Percentiles rank a stretch among this genome's conserved stretches.
phyloP scores from a whole-genome alignment of 2,113 vertebrate species.

The Pangasianodon gigas region DNA sequence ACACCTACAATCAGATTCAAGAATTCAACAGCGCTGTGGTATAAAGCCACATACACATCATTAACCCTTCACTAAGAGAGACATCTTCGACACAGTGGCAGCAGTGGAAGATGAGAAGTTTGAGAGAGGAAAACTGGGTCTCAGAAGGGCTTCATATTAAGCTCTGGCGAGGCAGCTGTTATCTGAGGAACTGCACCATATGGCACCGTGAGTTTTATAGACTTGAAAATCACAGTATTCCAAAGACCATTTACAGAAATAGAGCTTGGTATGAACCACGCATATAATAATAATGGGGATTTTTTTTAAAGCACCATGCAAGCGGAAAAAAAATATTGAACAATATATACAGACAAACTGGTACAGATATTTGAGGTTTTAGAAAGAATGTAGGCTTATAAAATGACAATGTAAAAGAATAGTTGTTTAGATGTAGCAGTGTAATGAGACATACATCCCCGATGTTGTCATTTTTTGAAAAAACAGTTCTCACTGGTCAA shows the following conservation, averaged over 20 bases:
- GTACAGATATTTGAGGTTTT: background rate
- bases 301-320: background rate
- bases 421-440: background rate
- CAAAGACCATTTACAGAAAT: background rate
- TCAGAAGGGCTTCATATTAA: constrained; percentile 18
- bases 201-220: background rate
- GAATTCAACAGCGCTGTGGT: background rate
- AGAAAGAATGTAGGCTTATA: background rate
- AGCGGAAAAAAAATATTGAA: background rate
- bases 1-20: background rate
- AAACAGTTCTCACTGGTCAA: background rate
- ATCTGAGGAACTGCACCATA: constrained; percentile 37
- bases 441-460: background rate
- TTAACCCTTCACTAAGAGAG: constrained; percentile 57
- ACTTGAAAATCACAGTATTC: background rate
- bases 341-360: background rate
- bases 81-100: background rate
- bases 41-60: constrained; percentile 55
- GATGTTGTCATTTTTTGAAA: background rate
- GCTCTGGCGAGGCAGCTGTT: background rate
- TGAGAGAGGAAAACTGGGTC: background rate
- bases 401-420: background rate
- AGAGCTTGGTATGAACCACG: background rate
- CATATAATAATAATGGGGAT: background rate
- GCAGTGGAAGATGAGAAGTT: constrained; percentile 23